Evolutionary conservation across 2,113 vertebrate genomes (phyloP), one percentile per base, ranked within the genome.

Genomic region (Grallaria varia): DNA sequence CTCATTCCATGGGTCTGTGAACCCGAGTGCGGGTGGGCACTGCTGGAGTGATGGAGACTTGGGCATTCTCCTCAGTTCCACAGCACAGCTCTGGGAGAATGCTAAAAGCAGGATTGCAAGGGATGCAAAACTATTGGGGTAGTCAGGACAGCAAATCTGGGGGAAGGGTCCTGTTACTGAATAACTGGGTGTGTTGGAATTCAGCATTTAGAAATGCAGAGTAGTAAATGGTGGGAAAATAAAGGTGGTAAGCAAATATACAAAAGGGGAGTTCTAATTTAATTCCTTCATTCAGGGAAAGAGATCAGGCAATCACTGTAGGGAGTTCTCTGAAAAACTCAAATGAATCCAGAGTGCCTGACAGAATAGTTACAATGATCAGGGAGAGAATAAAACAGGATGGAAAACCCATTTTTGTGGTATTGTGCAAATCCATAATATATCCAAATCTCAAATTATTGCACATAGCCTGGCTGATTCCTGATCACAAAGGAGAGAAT

Each of bases 401-500:
- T 47, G 52, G 86, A 63, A 95, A 95, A 64, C 30, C 5, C 53
- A 30, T 89, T 83, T 84, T 42, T 71, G 56, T 44, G 60, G 72
- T 71, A 87, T 90, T 92, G 69, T 96, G 22, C 78, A 81, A 95
- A 92, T 87, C 91, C 68, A 28, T 92, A 93, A 94, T 68, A 31
- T 89, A 95, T 91, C 91, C 89, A 84, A 68, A 93, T 84, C 93
- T 87, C 27, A 89, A 87, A 95, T 92, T 84, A 55, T 84, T 81
- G 91, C 39, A 2, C 58, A 55, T 64, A 78, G 86, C 87, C 74
- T 67, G 52, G 52, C 91, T 92, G 83, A 63, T 89, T 95, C 76
- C 86, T 92, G 56, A 93, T 87, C 63, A 96, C 77, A 81, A 90
- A 92, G 80, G 69, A 45, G 47, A 82, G 81, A 96, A 95, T 93